phyloP scores from a whole-genome alignment of 2,888 invertebrate species.

The Lasiommata megera region DNA sequence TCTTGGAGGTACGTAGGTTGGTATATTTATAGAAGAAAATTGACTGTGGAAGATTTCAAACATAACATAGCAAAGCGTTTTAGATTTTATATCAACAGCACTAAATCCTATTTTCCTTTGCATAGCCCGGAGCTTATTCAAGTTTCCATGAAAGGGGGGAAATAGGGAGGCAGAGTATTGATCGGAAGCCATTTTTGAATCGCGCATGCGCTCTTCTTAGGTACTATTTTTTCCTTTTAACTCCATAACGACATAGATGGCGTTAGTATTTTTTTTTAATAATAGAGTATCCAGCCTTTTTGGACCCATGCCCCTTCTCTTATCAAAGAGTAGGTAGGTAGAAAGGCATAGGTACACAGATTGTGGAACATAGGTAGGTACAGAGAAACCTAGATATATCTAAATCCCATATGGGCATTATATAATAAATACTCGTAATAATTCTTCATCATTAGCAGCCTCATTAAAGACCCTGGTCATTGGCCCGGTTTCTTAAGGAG shows the following conservation, averaged over 20 bases:
- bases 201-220: slow-evolving; percentile 57
- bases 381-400: too few relatives aligned
- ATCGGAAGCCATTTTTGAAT: slow-evolving; percentile 73
- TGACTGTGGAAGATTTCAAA: slow-evolving; percentile 49
- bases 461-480: too few relatives aligned
- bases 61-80: slow-evolving; percentile 13
- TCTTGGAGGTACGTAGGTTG: neutral
- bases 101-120: slow-evolving; percentile 43
- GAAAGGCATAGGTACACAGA: too few relatives aligned
- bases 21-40: neutral
- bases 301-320: too few relatives aligned
- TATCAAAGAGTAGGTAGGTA: too few relatives aligned
- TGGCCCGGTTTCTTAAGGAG: too few relatives aligned
- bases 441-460: too few relatives aligned
- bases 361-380: too few relatives aligned
- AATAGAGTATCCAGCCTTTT: slow-evolving; percentile 26
- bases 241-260: slow-evolving; percentile 58
- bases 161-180: slow-evolving; percentile 68
- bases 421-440: too few relatives aligned
- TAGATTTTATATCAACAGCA: slow-evolving; percentile 34
- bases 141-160: slow-evolving; percentile 48
- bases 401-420: too few relatives aligned
- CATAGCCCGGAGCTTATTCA: slow-evolving; percentile 36
- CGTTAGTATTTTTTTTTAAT: slow-evolving; percentile 44
- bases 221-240: slow-evolving; percentile 37